Evolutionary conservation across 2,888 invertebrate genomes (phyloP), one percentile per base, ranked within the genome.

Genomic region (Drosophila siamana): DNA sequence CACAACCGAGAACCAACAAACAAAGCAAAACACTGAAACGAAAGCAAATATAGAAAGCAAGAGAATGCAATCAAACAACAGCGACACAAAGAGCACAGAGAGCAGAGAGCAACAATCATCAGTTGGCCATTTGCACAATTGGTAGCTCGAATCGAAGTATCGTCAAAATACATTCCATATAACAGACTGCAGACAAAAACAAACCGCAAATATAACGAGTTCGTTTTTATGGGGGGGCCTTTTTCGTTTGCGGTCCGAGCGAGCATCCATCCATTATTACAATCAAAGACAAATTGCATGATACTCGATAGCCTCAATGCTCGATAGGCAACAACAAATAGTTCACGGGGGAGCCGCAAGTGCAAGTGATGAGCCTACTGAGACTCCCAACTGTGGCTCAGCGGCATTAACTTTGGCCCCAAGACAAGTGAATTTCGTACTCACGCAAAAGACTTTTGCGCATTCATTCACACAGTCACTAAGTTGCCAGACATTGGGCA

Each of bases 211-310:
- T 56, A 48, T 48, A 51, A 55, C 50, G 24, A 50, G 26, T 33
- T 16, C 16, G 28, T 40, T 71, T 70, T 19, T 36, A 4, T 24
- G n/a, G 33, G 16, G n/a, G n/a, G n/a, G n/a, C n/a, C n/a, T n/a
- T n/a, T n/a, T 26, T 40, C n/a, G n/a, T 55, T 16, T 47, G 33
- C 33, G 55, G 55, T 36, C 24, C 36, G 33, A 28, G 30, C 13
- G 11, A 24, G 7, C 40, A 55, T 22, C n/a, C 54, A 48, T 40
- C 47, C 33, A 74, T 63, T 55, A 41, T 62, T 51, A 30, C 54
- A 56, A 55, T 59, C 75, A 65, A 44, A 70, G 55, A 86, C 41
- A 80, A 83, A 82, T 76, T 76, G 72, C 69, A 52, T 56, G 47
- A 48, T 71, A 66, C 63, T 67, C 16, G 40, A 63, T 52, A 38